Evolutionary conservation across 2,888 invertebrate genomes (phyloP).

Genomic region (Lithophane socia): DNA sequence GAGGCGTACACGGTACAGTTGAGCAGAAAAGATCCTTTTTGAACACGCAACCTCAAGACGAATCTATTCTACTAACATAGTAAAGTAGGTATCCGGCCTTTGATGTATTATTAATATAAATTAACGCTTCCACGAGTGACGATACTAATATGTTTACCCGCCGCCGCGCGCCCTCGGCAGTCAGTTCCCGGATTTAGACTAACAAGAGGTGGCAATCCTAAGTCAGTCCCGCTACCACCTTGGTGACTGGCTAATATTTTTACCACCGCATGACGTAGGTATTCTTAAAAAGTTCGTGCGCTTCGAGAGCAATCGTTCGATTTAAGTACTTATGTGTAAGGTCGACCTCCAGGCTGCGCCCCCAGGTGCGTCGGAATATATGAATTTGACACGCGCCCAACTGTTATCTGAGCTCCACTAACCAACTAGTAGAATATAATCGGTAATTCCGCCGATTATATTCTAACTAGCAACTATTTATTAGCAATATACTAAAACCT

Average conservation of each 20-base stretch:
- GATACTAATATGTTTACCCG: background rate
- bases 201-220: no score
- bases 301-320: background rate
- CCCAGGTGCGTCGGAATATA: background rate
- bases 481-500: no score
- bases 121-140: background rate
- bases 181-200: no score
- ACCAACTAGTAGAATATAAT: background rate
- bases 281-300: background rate
- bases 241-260: background rate
- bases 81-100: no score
- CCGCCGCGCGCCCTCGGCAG: background rate
- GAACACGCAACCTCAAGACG: slow-evolving; percentile 23
- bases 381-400: background rate
- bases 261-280: background rate
- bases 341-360: background rate
- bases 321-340: background rate
- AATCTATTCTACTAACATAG: slow-evolving; percentile 1
- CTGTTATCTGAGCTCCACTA: slow-evolving; percentile 6
- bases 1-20: slow-evolving; percentile 39
- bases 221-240: background rate
- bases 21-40: slow-evolving; percentile 37
- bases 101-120: background rate
- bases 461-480: background rate
- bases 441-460: background rate